phyloP scores from a whole-genome alignment of 2,797 vertebrate genomes.

The Phoeniculus purpureus region DNA sequence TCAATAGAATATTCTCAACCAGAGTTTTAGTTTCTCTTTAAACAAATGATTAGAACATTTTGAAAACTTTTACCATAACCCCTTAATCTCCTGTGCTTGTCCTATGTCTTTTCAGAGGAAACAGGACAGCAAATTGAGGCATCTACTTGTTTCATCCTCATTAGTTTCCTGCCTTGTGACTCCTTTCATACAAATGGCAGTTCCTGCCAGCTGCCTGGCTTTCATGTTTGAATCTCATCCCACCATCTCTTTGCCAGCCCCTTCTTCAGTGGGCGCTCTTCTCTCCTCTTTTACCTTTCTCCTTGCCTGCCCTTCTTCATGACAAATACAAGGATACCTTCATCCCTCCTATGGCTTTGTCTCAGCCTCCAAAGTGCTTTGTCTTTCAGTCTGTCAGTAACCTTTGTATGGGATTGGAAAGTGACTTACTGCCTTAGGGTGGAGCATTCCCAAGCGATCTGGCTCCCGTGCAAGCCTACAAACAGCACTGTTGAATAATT shows the following conservation, averaged over 20 bases:
- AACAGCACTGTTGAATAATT: not conserved
- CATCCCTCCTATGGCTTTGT: not conserved
- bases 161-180: not conserved
- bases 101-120: not conserved
- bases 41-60: not conserved
- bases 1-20: not conserved
- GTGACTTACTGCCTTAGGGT: not conserved
- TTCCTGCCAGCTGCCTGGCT: not conserved
- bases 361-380: not conserved
- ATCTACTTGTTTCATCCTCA: not conserved
- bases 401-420: not conserved
- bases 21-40: not conserved
- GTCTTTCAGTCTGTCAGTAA: not conserved
- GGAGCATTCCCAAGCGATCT: rapidly evolving
- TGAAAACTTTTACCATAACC: not conserved
- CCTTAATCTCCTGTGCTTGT: not conserved
- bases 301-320: not conserved
- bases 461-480: not conserved
- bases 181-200: not conserved
- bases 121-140: not conserved
- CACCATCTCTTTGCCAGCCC: rapidly evolving
- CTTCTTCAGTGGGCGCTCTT: not conserved
- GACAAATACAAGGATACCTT: not conserved
- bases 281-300: not conserved
- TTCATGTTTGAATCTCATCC: not conserved